phyloP scores from a whole-genome alignment of 2,113 vertebrate species.

The Jaculus jaculus region DNA sequence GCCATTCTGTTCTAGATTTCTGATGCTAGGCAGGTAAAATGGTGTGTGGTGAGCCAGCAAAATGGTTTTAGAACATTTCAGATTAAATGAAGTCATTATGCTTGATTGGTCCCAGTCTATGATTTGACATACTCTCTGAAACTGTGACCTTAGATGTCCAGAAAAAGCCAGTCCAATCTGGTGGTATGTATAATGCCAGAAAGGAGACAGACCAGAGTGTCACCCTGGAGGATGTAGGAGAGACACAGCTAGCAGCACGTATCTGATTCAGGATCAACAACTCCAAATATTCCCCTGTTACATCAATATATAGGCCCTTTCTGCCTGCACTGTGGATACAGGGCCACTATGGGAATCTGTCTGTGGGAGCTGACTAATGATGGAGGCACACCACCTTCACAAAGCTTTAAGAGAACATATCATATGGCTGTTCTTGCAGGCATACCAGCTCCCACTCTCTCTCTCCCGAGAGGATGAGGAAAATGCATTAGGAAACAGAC shows the following conservation, averaged over 20 bases:
- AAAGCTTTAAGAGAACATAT: background rate
- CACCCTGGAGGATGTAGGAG: background rate
- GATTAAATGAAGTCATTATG: background rate
- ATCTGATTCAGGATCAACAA: background rate
- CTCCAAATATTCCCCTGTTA: background rate
- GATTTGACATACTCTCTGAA: background rate
- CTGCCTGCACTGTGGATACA: background rate
- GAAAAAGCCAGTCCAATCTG: background rate
- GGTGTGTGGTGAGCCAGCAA: background rate
- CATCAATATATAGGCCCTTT: background rate
- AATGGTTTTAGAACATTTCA: constrained; percentile 5
- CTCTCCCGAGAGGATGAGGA: background rate
- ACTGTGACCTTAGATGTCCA: background rate
- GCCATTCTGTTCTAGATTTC: background rate
- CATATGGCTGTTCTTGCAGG: background rate
- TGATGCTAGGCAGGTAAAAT: background rate
- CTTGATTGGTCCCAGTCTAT: background rate
- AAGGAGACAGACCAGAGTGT: background rate
- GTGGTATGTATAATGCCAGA: background rate
- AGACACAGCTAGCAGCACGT: background rate
- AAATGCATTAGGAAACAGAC: background rate
- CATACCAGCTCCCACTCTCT: background rate
- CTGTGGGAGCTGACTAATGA: background rate
- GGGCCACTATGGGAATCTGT: background rate
- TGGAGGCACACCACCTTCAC: background rate